A percentile compares a stretch with the other conserved stretches of the same genome.
Evolutionary conservation across 2,797 vertebrate species (phyloP).

Genomic region (Hypotaenidia okinawae): DNA sequence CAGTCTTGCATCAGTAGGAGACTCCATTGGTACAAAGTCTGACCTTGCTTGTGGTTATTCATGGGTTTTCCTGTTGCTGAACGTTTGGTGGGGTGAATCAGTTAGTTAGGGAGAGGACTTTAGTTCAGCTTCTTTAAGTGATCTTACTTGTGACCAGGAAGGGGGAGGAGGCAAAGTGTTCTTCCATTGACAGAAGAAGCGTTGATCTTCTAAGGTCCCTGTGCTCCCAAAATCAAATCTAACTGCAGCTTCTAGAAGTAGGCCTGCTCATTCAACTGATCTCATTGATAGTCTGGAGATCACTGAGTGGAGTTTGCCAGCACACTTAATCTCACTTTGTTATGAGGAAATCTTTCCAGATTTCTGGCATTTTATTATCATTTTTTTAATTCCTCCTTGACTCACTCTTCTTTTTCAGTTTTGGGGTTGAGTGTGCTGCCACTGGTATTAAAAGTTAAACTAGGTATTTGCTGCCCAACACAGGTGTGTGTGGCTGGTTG

Average conservation of each 20-base stretch:
- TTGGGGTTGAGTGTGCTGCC: not conserved
- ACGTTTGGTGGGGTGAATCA: not conserved
- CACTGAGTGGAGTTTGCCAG: not conserved
- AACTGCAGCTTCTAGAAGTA: not conserved
- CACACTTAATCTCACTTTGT: not conserved
- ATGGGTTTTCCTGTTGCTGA: not conserved
- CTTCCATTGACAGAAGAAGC: not conserved
- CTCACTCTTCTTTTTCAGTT: not conserved
- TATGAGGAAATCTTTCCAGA: not conserved
- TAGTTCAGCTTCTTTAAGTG: not conserved
- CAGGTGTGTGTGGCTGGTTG: not conserved
- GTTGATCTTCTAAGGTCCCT: not conserved
- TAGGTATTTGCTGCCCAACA: not conserved
- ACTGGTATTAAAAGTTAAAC: not conserved
- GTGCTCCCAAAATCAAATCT: not conserved
- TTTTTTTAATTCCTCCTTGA: not conserved
- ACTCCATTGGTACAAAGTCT: not conserved
- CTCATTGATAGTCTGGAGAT: not conserved
- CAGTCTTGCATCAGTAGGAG: not conserved
- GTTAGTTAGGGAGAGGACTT: rapidly evolving
- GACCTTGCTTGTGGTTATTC: not conserved
- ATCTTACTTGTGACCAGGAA: not conserved
- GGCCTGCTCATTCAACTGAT: not conserved
- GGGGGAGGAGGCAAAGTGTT: not conserved
- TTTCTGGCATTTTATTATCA: not conserved